phyloP scores from a whole-genome alignment of 1,140 invertebrate genomes.

The Pseudomyrmex concolor region DNA sequence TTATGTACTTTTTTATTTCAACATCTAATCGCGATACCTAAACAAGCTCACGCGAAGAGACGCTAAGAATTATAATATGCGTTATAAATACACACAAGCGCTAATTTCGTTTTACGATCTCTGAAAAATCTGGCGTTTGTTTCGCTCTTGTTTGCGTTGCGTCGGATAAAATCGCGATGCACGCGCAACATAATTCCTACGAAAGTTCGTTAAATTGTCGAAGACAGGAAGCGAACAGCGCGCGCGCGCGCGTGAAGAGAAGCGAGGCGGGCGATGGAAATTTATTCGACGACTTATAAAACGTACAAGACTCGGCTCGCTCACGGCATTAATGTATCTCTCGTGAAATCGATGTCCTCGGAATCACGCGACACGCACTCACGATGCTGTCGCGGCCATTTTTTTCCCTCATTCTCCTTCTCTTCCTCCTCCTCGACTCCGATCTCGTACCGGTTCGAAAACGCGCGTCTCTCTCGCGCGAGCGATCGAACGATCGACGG shows the following conservation, averaged over 20 bases:
- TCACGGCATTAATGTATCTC: conserved; percentile 82
- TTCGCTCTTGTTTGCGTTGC: background rate
- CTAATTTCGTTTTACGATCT: conserved; percentile 21
- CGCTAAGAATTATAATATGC: conserved; percentile 3
- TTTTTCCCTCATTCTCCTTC: conserved; percentile 19
- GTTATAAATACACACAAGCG: background rate
- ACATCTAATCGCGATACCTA: conserved; percentile 52
- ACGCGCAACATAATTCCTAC: conserved; percentile 38
- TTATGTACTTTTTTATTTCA: conserved; percentile 54
- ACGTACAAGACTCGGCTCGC: conserved; percentile 55
- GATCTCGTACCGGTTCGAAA: conserved; percentile 60
- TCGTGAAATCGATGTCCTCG: conserved; percentile 81
- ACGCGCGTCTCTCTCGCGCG: conserved; percentile 13
- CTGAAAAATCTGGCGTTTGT: conserved; percentile 13
- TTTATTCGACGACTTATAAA: conserved; percentile 72
- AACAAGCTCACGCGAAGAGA: background rate
- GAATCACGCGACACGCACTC: conserved; percentile 79
- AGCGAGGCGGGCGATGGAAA: conserved; percentile 58
- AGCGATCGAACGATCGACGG: conserved; percentile 46
- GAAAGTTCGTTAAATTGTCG: conserved; percentile 66
- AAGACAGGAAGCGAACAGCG: conserved; percentile 11
- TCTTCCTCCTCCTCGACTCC: background rate
- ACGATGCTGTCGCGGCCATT: conserved; percentile 67
- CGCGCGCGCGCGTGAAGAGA: background rate
- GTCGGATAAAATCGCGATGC: background rate